Base-by-base conservation (phyloP, 2,888 invertebrate genomes). In the Thymelicus lineola region DNA sequence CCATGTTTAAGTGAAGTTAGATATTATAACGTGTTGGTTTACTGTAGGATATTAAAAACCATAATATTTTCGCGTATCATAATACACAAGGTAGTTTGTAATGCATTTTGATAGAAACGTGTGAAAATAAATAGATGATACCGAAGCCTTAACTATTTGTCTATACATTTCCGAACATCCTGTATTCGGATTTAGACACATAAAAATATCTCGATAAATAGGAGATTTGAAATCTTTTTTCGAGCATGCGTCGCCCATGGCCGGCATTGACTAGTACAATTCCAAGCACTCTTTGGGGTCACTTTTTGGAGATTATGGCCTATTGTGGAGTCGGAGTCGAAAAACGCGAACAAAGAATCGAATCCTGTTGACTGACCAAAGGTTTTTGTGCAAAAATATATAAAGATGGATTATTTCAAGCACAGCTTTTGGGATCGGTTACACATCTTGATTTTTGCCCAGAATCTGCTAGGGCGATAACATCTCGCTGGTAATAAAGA, bases 231-330 rank as follows among this genome's bases (percentile, higher is more conserved):
- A 78, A 75, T 74, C 81, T 88, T 89, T 91, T 90, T 90, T 86
- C 74, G 45, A 38, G 50, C 68, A 59, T 59, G 58, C 58, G 46
- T 50, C 80, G 84, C 78, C 81, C 77, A 80, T 80, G 81, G 85
- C 75, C 79, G 78, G 80, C 77, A 85, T 86, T 86, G 82, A 88
- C 77, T 77, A 75, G 73, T 79, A 81, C 83, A 84, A 86, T 85
- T 81, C 86, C 79, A 82, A 87, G 86, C 80, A 86, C 89, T 86
- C 87, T 91, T 92, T 91, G 91, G 93, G 93, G 93, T 93, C 93
- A 93, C 88, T 93, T 93, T 93, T 92, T 91, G 91, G 90, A 89
- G 92, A 91, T 93, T 91, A 91, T 84, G 85, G 79, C 77, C 79
- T 80, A 87, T 93, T 92, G 93, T 92, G 81, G 77, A 77, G 1